Percentiles rank a stretch among this genome's conserved stretches.
These are phyloP conservation scores for Eumeta japonica DNA, from an alignment of 1,140 invertebrate species.

Conservation along the genomic window DNA sequence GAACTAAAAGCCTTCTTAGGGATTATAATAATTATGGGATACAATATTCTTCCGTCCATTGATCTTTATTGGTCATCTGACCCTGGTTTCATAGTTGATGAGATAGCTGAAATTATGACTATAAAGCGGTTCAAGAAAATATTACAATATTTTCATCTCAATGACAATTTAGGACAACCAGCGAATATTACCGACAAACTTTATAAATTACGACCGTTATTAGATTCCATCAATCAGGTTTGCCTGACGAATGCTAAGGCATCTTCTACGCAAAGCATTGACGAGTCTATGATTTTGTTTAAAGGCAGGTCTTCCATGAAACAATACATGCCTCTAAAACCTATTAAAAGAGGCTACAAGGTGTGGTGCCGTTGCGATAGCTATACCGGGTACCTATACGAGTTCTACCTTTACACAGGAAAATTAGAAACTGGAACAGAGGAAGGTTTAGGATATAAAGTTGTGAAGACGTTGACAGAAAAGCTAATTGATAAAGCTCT, in stretches of 20 bases:
- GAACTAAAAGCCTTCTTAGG: conserved; percentile 14
- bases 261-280: conserved; percentile 21
- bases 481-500: conserved; percentile 16
- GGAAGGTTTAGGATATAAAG: conserved; percentile 27
- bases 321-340: conserved; percentile 35
- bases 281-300: conserved; percentile 39
- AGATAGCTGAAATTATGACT: conserved; percentile 33
- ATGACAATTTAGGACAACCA: conserved; percentile 28
- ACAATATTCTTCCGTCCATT: conserved; percentile 13
- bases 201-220: conserved; percentile 31
- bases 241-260: conserved; percentile 19
- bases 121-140: conserved; percentile 40
- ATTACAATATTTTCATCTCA: conserved; percentile 29
- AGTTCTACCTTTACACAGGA: conserved; percentile 49
- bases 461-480: conserved; percentile 26
- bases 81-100: conserved; percentile 27
- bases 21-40: conserved; percentile 21
- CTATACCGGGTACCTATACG: conserved; percentile 18
- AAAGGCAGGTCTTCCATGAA: conserved; percentile 29
- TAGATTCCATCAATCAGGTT: conserved; percentile 20
- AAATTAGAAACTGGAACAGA: too few relatives aligned
- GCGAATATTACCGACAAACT: conserved; percentile 30
- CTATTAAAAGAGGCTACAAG: too few relatives aligned
- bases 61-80: conserved; percentile 34
- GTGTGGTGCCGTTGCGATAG: conserved; percentile 17